Evolutionary conservation across 1,140 invertebrate species (phyloP), one percentile per base, ranked within the genome.

Genomic region (Dufourea novaeangliae): DNA sequence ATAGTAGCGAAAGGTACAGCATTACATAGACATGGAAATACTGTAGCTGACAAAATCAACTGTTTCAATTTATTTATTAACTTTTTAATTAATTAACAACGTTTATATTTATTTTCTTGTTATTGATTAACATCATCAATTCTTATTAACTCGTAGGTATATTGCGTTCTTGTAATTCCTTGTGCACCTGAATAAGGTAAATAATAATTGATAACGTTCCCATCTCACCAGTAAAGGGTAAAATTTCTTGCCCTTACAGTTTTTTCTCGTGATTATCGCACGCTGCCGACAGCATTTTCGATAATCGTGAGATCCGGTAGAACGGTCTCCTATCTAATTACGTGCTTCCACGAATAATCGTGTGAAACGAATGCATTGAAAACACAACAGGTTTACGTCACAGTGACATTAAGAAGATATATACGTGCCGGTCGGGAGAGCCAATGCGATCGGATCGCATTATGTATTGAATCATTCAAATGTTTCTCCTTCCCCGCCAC

Each of bases 331-430:
- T 20, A 50, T 69, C 64, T 59, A 75, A 76, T 76, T 76, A 69
- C 66, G 39, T n/a, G 10, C n/a, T 61, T 69, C 22, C 50, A 46
- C 66, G 73, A 76, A 76, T 54, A 68, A 69, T 76, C 66, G 73
- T 76, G 73, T 69, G 73, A 76, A 76, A 32, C 71, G 71, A 74
- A 66, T 56, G 62, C 71, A 74, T 74, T 66, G 34, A 52, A 56
- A 64, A 44, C 37, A 69, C 64, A 59, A 52, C 32, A 56, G 73
- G 73, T 76, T 76, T 76, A 69, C 73, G 73, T 69, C 73, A 76
- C 73, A 34, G 54, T 76, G 73, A 76, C 73, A 76, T 76, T 76
- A 76, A 76, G 73, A 50, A 76, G 73, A 76, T 59, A 69, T 68
- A 59, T 56, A 56, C 46, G 63, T 67, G 37, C 50, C 50, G 27